These are phyloP conservation scores for Lysandra coridon DNA, from an alignment of 2,888 invertebrate species.

Conservation along the genomic window DNA sequence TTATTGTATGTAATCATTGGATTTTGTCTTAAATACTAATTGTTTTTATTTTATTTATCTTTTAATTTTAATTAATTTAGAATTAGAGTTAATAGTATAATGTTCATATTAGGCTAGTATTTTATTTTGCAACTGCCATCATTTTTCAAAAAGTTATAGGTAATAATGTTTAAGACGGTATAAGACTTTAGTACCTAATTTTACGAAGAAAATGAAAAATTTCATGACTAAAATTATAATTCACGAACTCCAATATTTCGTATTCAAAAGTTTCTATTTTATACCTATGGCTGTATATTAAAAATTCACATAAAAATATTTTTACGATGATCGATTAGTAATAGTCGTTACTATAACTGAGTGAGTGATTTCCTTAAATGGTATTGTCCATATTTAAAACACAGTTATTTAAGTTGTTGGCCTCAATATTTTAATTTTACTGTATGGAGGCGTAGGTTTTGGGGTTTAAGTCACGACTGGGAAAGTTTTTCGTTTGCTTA, in stretches of 20 bases:
- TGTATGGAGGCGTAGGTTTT: conserved; percentile 24
- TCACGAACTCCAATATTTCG: neutral
- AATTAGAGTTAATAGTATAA: too few species aligned
- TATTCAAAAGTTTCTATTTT: neutral
- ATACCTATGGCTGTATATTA: neutral
- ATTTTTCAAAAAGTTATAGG: neutral
- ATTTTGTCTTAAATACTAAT: neutral
- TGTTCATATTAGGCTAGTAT: neutral
- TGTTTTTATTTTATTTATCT: neutral
- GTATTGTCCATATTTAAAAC: conserved; percentile 8
- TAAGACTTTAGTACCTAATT: too few species aligned
- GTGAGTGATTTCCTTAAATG: neutral
- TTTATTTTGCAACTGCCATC: neutral
- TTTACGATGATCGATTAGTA: neutral
- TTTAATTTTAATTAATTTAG: too few species aligned
- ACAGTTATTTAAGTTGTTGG: conserved; percentile 41
- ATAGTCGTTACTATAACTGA: neutral
- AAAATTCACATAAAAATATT: neutral
- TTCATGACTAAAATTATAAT: neutral
- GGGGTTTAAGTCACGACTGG: neutral
- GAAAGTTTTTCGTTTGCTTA: neutral
- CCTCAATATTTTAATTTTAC: conserved; percentile 44
- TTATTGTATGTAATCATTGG: neutral
- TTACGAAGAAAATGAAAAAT: too few species aligned
- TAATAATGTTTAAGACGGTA: too few species aligned